Evolutionary conservation across 2,888 invertebrate species (phyloP).

Genomic region (Athalia cordata): DNA sequence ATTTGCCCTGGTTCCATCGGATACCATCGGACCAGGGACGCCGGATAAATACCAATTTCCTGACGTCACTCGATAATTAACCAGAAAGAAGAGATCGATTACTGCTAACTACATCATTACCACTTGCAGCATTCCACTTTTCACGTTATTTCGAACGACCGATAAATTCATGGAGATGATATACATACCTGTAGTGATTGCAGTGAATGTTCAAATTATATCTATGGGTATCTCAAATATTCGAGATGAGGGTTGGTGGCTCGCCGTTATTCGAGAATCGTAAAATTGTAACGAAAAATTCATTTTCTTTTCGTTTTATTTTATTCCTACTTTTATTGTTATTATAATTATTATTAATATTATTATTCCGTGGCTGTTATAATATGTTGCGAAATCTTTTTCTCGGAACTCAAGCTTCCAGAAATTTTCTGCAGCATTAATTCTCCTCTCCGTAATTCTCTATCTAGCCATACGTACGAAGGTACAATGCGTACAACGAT

Average conservation of each 20-base stretch:
- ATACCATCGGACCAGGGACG: background rate
- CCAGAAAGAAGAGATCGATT: conserved; percentile 12
- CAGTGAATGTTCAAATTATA: too few species aligned
- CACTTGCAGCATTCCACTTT: background rate
- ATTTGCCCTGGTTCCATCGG: background rate
- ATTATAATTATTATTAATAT: too few species aligned
- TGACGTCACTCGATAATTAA: conserved; percentile 25
- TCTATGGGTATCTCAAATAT: too few species aligned
- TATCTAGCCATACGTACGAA: too few species aligned
- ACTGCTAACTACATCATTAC: background rate
- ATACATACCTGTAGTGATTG: too few species aligned
- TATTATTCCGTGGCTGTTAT: too few species aligned
- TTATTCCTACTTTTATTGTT: background rate
- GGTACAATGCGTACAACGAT: too few species aligned
- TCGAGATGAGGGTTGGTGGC: too few species aligned
- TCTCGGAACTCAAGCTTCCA: background rate
- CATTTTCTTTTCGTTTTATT: background rate
- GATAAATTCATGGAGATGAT: background rate
- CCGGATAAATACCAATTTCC: conserved; percentile 27
- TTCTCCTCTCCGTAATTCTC: background rate
- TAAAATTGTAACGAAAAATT: background rate
- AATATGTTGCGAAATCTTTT: too few species aligned
- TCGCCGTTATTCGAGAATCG: conserved; percentile 1
- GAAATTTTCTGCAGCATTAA: background rate
- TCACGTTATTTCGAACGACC: background rate